Base-by-base conservation (phyloP, 2,797 vertebrate species). In the Neostethus bicornis region DNA sequence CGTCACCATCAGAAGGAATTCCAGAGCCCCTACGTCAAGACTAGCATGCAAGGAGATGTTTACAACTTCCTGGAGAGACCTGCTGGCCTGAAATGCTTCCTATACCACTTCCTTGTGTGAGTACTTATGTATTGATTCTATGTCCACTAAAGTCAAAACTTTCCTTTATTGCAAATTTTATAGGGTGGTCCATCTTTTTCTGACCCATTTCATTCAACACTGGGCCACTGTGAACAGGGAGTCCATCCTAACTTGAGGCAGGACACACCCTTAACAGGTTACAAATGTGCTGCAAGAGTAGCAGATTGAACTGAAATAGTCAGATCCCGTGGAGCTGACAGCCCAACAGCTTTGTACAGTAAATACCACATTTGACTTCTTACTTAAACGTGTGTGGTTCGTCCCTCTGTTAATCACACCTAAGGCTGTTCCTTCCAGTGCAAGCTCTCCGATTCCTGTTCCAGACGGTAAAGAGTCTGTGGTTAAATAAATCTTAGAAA, bases 51-150 rank as follows among this genome's bases (percentile, higher is more conserved):
- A 87, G 93, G 94, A 42, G 92, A 93, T 50, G 91, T 97, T 81
- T 97, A 96, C 92, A 96, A 96, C 91, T 97, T 97, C 82, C 87
- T 97, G 70, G 95, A 97, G 85, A 93, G 95, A 85, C 94, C 94
- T 26, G 92, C 93, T 57, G 95, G 94, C 60, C 84, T 93, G 77
- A 95, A 83, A 81, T 96, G 94, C 86, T 96, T 96, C 75, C 86
- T 94, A 62, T 96, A 96, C 77, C 94, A 96, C 78, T 96, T 96
- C 75, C 87, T 94, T 2, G 94, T 96, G 95, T 96, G 86, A 96
- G 94, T 96, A 94, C 34, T 42, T 6, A n/a, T n/a, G 31, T 69
- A 21, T 32, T 32, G 2, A n/a, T 32, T 53, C 9, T 54, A 13
- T 46, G 9, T 38, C 11, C 51, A 7, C 43, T 23, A 16, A 55